These are phyloP conservation scores for Aphodius sticticus DNA, from an alignment of 2,888 invertebrate species.

Conservation along the genomic window DNA sequence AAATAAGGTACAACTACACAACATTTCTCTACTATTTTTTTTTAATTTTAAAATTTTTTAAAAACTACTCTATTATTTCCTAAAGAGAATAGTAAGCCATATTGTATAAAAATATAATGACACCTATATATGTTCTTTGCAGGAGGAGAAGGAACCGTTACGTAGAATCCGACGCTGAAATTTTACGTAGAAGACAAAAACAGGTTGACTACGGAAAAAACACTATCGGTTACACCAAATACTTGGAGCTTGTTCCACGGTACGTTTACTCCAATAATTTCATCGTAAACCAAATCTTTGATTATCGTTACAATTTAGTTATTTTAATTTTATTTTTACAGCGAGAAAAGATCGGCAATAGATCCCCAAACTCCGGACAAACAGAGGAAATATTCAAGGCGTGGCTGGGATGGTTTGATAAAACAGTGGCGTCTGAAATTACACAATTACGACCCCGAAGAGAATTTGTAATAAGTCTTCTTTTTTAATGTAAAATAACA, in stretches of 20 bases:
- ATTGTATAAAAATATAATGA: no score
- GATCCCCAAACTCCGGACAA: conserved; percentile 94
- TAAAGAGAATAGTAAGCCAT: no score
- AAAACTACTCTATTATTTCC: no score
- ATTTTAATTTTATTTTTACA: not conserved
- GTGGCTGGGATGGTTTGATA: conserved; percentile 92
- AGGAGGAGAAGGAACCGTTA: conserved; percentile 11
- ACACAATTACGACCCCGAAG: conserved; percentile 76
- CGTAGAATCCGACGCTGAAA: conserved; percentile 73
- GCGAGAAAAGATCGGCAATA: conserved; percentile 64
- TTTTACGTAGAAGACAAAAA: conserved; percentile 84
- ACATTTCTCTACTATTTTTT: no score
- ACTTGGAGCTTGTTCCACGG: conserved; percentile 73
- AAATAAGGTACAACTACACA: no score
- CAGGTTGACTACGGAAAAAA: conserved; percentile 96
- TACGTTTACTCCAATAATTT: conserved; percentile 58
- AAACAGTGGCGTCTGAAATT: conserved; percentile 86
- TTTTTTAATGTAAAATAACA: not conserved
- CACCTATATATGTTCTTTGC: no score
- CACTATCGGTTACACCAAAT: conserved; percentile 85
- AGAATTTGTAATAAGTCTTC: not conserved
- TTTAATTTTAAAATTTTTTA: no score
- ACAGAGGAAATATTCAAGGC: conserved; percentile 83
- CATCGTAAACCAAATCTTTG: conserved; percentile 20
- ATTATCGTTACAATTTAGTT: not conserved